Evolutionary conservation across 2,888 invertebrate genomes (phyloP), one percentile per base, ranked within the genome.

Genomic region (Orthosia cruda): DNA sequence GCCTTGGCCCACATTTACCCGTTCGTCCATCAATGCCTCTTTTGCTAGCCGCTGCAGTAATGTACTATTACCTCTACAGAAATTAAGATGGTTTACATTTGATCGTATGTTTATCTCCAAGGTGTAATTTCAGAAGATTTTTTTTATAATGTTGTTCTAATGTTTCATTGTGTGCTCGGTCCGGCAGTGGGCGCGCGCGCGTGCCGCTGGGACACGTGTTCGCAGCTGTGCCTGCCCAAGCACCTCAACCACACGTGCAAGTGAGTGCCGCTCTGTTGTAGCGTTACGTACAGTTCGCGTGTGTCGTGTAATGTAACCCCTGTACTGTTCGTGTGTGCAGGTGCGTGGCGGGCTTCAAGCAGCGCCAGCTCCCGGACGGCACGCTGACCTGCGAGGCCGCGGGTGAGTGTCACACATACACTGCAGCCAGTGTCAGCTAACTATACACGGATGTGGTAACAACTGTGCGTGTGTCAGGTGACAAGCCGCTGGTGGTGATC

Each of bases 141-240:
- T 40, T 4, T 40, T 40, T 40, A 40, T 40, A 9, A 40, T 40
- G 40, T 32, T 32, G 32, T 40, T 40, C 9, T 40, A 40, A 40
- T 40, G 40, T 40, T 16, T 18, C 20, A 50, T n/a, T 5, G 47
- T 58, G 55, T 40, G 13, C 61, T 68, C 67, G 58, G 71, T 16
- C 5, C 5, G 13, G 63, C 83, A 90, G 90, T 79, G 73, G 87
- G 89, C 59, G 91, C 91, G 52, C 66, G 86, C 50, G 87, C 88
- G 16, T 98, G 98, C 91, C 94, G 97, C 70, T 98, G 98, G 97
- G 97, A 98, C 63, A 96, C 97, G 5, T 99, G 99, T 91, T 98
- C 98, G 26, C 99, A 99, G 93, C 95, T 98, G 70, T 98, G 98
- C 90, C 97, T 98, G 96, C 97, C 86, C 72, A 96, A 96, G 74